phyloP scores from a whole-genome alignment of 1,140 invertebrate species.

The Trichonephila clavipes region DNA sequence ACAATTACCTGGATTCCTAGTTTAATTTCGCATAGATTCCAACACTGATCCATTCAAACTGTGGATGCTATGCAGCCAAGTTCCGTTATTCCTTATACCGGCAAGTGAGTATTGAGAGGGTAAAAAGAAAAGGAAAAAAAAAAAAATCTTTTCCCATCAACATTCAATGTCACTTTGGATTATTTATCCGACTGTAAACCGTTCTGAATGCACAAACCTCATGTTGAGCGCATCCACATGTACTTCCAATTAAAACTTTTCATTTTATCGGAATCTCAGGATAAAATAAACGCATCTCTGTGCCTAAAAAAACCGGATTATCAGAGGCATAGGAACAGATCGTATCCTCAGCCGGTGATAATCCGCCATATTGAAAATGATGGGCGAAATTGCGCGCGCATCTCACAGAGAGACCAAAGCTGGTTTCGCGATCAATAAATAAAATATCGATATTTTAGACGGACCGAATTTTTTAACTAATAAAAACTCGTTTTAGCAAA shows the following conservation, averaged over 20 bases:
- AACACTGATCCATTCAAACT: background rate
- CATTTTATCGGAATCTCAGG: background rate
- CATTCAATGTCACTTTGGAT: conserved; percentile 69
- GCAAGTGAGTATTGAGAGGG: conserved; percentile 16
- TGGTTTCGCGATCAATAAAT: conserved; percentile 53
- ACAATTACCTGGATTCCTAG: background rate
- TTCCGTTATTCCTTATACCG: conserved; percentile 50
- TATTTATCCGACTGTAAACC: background rate
- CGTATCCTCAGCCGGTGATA: conserved; percentile 42
- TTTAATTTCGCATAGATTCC: background rate
- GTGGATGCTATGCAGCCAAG: background rate
- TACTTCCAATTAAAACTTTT: background rate
- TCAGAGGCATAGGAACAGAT: conserved; percentile 9
- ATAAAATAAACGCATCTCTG: background rate
- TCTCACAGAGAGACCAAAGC: background rate
- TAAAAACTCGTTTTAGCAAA: too few species aligned
- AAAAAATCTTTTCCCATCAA: conserved; percentile 32
- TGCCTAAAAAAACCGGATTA: conserved; percentile 33
- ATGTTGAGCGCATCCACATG: background rate
- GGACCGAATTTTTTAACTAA: background rate
- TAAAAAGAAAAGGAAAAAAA: conserved; percentile 48
- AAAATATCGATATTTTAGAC: conserved; percentile 7
- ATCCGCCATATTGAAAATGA: conserved; percentile 71
- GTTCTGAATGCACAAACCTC: background rate
- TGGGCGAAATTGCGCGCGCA: conserved; percentile 51